Evolutionary conservation across 2,797 vertebrate species (phyloP), one percentile per base, ranked within the genome.

Genomic region (Coregonus sp.): DNA sequence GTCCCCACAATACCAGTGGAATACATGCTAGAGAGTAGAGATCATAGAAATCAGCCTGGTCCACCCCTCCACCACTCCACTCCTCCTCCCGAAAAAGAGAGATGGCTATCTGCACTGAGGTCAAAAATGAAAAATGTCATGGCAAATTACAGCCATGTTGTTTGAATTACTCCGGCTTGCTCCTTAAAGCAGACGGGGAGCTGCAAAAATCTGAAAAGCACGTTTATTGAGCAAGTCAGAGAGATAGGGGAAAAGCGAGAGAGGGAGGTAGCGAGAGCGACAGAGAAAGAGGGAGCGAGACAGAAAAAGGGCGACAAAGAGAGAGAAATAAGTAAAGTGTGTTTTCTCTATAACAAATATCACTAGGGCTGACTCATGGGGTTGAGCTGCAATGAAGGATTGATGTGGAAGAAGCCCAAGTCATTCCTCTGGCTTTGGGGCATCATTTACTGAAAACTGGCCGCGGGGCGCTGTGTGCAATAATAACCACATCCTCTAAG

Each of bases 331-430:
- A 80, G 74, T 35, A 61, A 80, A 78, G 81, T 93, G 92, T 94
- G 92, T 94, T 94, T 95, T 93, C 90, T 92, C 93, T 94, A 93
- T 94, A 94, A 94, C 92, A 94, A 94, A 94, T 94, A 92, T 94
- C 90, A 92, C 90, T 86, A 73, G 82, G 93, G 89, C 90, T 95
- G 94, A 95, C 91, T 95, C 94, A 94, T 92, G 87, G 87, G 37
- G 84, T 86, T 90, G 88, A 81, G 91, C 90, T 61, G 88, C 91
- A 94, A 94, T 93, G 92, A 59, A 93, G 92, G 89, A 92, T 93
- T 92, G 92, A 94, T 93, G 92, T 92, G 90, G 54, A 89, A 92
- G 92, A 90, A 92, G 94, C 90, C 87, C 89, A 82, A 92, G 85
- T 91, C 88, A 91, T 93, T 93, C 88, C 88, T 91, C 85, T 89